Conservation (phyloP, 2,888 invertebrate species). For the Eupithecia subfuscata region DNA sequence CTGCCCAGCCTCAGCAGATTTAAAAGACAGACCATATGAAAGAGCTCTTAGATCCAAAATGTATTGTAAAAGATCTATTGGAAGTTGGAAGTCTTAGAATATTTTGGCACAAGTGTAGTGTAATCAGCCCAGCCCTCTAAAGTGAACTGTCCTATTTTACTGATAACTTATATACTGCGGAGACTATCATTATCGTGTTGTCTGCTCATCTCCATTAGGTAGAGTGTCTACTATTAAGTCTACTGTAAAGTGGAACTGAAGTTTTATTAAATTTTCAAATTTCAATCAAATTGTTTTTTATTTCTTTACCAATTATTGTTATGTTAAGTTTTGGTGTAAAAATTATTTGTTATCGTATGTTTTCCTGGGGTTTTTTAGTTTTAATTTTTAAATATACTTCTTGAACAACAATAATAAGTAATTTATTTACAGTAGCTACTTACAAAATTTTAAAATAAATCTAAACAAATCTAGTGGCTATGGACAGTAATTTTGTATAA, state of each 20-base stretch:
- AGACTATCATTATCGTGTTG: conserved; percentile 50
- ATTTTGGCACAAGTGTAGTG: conserved; percentile 13
- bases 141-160: conserved; percentile 36
- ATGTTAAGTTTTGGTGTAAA: neutral
- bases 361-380: neutral
- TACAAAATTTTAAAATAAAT: conserved; percentile 32
- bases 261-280: conserved; percentile 82
- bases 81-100: neutral
- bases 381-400: neutral
- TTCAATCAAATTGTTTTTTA: conserved; percentile 60
- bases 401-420: conserved; percentile 31
- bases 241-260: conserved; percentile 74
- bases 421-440: conserved; percentile 50
- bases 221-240: conserved; percentile 69
- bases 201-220: conserved; percentile 70
- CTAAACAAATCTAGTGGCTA: conserved; percentile 94
- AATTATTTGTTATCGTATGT: neutral
- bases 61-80: neutral
- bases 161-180: conserved; percentile 32
- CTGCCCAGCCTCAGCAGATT: neutral
- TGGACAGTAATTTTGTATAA: conserved; percentile 95
- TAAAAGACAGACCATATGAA: neutral
- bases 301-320: conserved; percentile 9
- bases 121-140: conserved; percentile 15
- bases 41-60: neutral